Conservation (phyloP, 2,797 vertebrate species). For the Psittacula echo region DNA sequence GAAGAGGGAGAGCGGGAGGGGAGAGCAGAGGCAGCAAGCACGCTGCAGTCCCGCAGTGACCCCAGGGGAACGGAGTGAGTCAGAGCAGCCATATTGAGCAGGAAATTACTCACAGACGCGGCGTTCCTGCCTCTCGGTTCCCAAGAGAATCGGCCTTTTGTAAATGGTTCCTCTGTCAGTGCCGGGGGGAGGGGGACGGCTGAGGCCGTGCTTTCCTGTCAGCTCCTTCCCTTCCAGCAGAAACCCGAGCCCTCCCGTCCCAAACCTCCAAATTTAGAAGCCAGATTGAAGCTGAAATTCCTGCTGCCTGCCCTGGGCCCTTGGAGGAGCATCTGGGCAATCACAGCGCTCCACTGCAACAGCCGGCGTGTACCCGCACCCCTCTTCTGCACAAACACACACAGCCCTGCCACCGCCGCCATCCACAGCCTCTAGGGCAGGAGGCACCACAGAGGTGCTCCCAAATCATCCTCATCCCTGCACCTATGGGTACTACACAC, state of each 20-base stretch:
- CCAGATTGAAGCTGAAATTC: constrained; percentile 79
- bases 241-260: constrained; percentile 82
- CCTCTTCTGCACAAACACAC: neutral
- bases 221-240: constrained; percentile 84
- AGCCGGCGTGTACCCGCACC: neutral
- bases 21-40: constrained; percentile 44
- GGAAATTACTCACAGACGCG: constrained; percentile 97
- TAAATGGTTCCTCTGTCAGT: constrained; percentile 88
- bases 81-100: constrained; percentile 97
- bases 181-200: constrained; percentile 76
- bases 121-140: constrained; percentile 84
- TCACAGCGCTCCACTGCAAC: neutral
- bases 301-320: constrained; percentile 65
- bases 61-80: constrained; percentile 92
- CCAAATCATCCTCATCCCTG: neutral
- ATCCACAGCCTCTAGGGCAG: rapidly evolving
- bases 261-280: constrained; percentile 83
- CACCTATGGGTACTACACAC: neutral
- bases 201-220: constrained; percentile 83
- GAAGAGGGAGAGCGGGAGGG: constrained; percentile 49
- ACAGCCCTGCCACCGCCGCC: neutral
- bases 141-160: constrained; percentile 86
- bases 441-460: neutral
- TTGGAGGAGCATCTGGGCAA: neutral
- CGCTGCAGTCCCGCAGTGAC: constrained; percentile 86